phyloP scores from a whole-genome alignment of 2,113 vertebrate species.

The human (Homo sapiens) region GRCh38 chr1:27256501-27257000 shows the following conservation, averaged over 20 bases:
- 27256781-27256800: neutral
- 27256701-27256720: neutral
- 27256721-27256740: neutral
- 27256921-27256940: too few species aligned
- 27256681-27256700: neutral
- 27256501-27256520: constrained; percentile 6
- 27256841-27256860: neutral
- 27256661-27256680: neutral
- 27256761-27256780: neutral
- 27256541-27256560: constrained; percentile 19
- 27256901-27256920: too few species aligned
- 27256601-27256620: constrained; percentile 26
- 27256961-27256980: too few species aligned
- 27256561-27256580: neutral
- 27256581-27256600: neutral
- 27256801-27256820: neutral
- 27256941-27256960: too few species aligned
- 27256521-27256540: neutral
- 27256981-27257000: too few species aligned
- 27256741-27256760: neutral
- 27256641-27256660: constrained; percentile 37
- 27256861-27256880: too few species aligned
- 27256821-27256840: neutral
- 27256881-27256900: too few species aligned
- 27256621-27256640: constrained; percentile 15